phyloP scores from a whole-genome alignment of 2,113 vertebrate species.

The Sterrhoptilus dennistouni region DNA sequence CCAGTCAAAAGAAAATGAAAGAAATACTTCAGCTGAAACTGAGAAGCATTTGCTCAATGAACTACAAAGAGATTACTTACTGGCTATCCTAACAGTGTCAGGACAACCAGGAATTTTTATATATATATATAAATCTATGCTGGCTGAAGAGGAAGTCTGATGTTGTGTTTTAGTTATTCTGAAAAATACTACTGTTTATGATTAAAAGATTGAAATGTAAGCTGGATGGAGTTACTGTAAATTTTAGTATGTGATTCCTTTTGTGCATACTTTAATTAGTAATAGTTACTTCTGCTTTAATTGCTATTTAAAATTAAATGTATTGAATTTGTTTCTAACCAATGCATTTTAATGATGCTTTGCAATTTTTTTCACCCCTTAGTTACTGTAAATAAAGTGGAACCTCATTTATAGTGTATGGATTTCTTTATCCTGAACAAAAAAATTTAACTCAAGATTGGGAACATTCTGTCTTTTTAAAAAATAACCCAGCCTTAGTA shows the following conservation, averaged over 20 bases:
- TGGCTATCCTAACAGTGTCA: not conserved
- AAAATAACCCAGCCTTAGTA: not conserved
- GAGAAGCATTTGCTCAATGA: not conserved
- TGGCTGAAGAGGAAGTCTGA: not conserved
- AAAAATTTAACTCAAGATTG: not conserved
- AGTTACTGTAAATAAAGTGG: not conserved
- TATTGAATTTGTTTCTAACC: not conserved
- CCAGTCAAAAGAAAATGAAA: not conserved
- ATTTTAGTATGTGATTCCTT: not conserved
- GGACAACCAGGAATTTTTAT: not conserved
- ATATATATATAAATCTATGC: not conserved
- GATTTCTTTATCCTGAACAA: not conserved
- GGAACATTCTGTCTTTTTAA: not conserved
- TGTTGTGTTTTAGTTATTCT: not conserved
- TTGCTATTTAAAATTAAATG: not conserved
- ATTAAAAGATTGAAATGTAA: not conserved
- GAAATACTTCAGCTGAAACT: not conserved
- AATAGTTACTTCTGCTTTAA: not conserved
- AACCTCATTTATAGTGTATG: not conserved
- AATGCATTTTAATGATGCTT: not conserved
- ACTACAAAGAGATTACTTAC: not conserved
- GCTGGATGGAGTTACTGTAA: not conserved
- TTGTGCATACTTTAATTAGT: not conserved
- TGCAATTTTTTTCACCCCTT: not conserved
- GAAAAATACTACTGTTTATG: not conserved